Percentiles rank a stretch among this genome's conserved stretches.
phyloP scores from a whole-genome alignment of 1,140 invertebrate genomes.

The Delia radicum region DNA sequence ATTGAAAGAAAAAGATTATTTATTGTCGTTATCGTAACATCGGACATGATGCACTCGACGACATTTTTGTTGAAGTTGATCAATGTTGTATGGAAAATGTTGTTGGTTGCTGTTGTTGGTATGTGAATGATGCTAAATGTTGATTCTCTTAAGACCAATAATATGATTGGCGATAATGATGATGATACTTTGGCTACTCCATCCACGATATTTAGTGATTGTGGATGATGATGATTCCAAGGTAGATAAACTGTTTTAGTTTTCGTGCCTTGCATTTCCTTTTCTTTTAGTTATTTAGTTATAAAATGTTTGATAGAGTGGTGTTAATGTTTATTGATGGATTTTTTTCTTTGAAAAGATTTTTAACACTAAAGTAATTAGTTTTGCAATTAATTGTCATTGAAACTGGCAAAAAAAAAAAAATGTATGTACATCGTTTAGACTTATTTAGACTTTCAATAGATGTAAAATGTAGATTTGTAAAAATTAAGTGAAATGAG shows the following conservation, averaged over 20 bases:
- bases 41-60: slow-evolving; percentile 30
- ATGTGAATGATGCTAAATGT: slow-evolving; percentile 6
- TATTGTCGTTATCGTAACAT: slow-evolving; percentile 24
- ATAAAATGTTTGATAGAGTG: neutral
- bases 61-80: slow-evolving; percentile 28
- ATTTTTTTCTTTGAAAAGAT: neutral
- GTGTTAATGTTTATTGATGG: slow-evolving; percentile 19
- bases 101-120: neutral
- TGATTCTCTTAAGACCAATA: slow-evolving; percentile 17
- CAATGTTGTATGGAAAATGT: slow-evolving; percentile 20
- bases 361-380: slow-evolving; percentile 24
- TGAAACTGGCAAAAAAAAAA: neutral
- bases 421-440: neutral
- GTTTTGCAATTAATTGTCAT: slow-evolving; percentile 24
- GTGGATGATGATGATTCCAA: neutral
- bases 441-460: neutral
- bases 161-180: neutral
- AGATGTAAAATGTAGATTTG: neutral
- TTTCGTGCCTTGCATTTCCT: neutral
- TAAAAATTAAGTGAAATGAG: neutral
- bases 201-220: slow-evolving; percentile 11
- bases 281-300: neutral
- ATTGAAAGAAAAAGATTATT: slow-evolving; percentile 25
- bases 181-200: slow-evolving; percentile 2
- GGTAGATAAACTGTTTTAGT: neutral